phyloP scores from a whole-genome alignment of 2,888 invertebrate species.

The Catocala fraxini region DNA sequence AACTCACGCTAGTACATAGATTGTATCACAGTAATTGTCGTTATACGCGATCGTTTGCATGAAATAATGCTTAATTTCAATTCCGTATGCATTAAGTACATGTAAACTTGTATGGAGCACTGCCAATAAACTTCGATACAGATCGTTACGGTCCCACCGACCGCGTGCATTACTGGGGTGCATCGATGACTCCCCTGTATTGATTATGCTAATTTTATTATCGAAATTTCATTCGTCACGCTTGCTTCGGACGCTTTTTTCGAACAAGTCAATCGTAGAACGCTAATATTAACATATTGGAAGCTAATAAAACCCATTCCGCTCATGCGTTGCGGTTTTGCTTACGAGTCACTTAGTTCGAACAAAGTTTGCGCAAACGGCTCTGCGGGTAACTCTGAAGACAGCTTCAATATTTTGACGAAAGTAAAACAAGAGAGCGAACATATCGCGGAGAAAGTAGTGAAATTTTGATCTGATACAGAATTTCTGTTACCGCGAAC shows the following conservation, averaged over 20 bases:
- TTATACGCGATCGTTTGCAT: conserved; percentile 77
- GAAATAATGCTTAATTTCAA: conserved; percentile 84
- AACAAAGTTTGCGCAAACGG: conserved; percentile 25
- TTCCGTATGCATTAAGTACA: conserved; percentile 73
- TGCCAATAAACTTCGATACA: conserved; percentile 80
- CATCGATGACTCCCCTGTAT: conserved; percentile 74
- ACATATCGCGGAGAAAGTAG: conserved; percentile 50
- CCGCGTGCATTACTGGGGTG: conserved; percentile 62
- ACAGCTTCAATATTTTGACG: conserved; percentile 15
- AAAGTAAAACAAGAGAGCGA: conserved; percentile 46
- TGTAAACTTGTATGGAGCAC: conserved; percentile 74
- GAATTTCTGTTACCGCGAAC: conserved; percentile 70
- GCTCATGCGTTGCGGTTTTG: conserved; percentile 36
- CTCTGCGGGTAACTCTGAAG: conserved; percentile 6
- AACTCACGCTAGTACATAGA: conserved; percentile 63
- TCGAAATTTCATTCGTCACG: conserved; percentile 78
- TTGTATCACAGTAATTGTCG: conserved; percentile 75
- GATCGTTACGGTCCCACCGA: conserved; percentile 59
- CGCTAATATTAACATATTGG: conserved; percentile 63
- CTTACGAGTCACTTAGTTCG: conserved; percentile 26
- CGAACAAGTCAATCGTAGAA: conserved; percentile 57
- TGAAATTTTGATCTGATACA: conserved; percentile 72
- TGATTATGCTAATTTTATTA: conserved; percentile 86
- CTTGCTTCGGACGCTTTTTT: conserved; percentile 58
- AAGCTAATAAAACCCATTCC: conserved; percentile 65